phyloP scores from a whole-genome alignment of 2,113 vertebrate species.

The Pseudopipra pipra region DNA sequence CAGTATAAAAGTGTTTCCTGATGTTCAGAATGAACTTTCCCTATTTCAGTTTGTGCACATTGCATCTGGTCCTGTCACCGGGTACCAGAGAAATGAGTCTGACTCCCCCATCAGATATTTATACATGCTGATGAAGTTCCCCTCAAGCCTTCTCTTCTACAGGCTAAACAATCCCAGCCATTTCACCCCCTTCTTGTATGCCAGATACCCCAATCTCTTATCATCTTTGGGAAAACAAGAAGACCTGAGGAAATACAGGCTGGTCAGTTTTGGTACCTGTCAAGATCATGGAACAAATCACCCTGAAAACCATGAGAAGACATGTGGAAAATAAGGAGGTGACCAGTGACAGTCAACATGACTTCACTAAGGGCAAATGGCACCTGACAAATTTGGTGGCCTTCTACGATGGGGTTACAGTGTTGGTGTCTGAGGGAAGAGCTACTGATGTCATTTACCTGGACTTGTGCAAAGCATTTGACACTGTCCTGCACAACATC shows the following conservation, averaged over 20 bases:
- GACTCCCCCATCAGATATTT: not conserved
- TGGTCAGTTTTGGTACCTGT: too few species aligned
- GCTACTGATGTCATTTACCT: accelerated
- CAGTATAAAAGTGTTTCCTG: not conserved
- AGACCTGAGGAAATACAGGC: not conserved
- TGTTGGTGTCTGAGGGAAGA: not conserved
- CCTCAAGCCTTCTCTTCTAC: not conserved
- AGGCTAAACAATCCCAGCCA: not conserved
- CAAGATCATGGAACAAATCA: not conserved
- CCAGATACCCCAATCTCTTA: not conserved
- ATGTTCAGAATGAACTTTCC: not conserved
- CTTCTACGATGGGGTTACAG: not conserved
- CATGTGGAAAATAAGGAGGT: not conserved
- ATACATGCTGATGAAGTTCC: not conserved
- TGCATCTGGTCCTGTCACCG: not conserved
- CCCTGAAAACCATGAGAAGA: not conserved
- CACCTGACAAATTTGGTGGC: not conserved
- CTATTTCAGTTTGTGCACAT: not conserved
- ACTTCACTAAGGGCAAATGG: not conserved
- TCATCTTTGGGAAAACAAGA: not conserved
- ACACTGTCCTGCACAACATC: not conserved
- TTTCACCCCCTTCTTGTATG: accelerated
- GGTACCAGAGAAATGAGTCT: not conserved
- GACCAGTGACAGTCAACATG: not conserved
- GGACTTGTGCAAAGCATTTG: not conserved